Conservation (phyloP, 2,113 vertebrate species). For the Archilochus colubris region DNA sequence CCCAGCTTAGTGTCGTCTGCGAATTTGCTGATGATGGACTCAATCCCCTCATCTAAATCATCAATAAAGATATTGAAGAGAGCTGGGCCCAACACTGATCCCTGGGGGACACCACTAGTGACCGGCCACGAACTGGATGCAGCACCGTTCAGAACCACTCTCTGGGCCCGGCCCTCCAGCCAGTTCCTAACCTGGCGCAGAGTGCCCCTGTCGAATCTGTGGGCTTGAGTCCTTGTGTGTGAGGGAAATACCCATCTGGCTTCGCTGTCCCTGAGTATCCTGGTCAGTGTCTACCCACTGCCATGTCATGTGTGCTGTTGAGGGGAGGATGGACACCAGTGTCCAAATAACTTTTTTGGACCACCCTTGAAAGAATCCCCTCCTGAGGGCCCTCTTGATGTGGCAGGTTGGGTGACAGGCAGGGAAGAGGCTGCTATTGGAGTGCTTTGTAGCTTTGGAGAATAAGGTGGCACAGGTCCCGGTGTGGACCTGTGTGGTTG, state of each 20-base stretch:
- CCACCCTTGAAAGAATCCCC: rapidly evolving
- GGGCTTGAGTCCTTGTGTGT: not conserved
- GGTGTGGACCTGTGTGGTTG: not conserved
- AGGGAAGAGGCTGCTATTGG: not conserved
- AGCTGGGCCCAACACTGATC: no score
- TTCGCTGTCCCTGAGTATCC: not conserved
- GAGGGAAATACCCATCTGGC: not conserved
- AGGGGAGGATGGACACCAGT: rapidly evolving
- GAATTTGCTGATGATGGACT: no score
- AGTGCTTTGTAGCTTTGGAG: not conserved
- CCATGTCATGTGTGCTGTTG: not conserved
- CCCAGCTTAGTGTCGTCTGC: no score
- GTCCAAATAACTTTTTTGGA: not conserved
- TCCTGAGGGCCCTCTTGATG: no score
- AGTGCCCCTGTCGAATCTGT: no score
- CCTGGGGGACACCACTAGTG: no score
- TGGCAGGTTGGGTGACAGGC: not conserved
- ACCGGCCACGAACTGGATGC: no score
- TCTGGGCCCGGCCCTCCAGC: no score
- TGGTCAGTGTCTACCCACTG: rapidly evolving
- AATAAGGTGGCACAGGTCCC: not conserved
- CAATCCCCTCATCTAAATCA: no score
- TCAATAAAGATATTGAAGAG: no score
- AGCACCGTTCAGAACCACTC: no score
- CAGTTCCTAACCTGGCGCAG: no score